A percentile compares a stretch with the other conserved stretches of the same genome.
phyloP scores from a whole-genome alignment of 2,113 vertebrate genomes.

The Gulo gulo region DNA sequence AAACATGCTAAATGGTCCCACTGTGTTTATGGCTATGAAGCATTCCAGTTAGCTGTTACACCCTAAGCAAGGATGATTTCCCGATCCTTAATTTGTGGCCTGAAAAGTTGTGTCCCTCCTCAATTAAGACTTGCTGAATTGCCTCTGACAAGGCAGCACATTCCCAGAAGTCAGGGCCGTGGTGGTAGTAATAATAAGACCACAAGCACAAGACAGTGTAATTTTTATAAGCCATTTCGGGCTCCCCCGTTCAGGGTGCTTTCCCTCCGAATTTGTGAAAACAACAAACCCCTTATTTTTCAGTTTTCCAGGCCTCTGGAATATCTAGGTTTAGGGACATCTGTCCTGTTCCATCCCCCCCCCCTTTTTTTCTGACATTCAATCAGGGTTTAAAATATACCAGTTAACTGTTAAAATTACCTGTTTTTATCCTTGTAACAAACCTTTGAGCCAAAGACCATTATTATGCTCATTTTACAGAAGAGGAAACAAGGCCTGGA shows the following conservation, averaged over 20 bases:
- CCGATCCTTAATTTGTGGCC: conserved; percentile 43
- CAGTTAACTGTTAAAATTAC: not conserved
- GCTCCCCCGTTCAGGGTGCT: not conserved
- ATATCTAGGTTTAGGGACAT: not conserved
- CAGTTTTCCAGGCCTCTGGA: not conserved
- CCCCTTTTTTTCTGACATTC: not conserved
- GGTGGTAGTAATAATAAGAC: not conserved
- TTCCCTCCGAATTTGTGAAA: not conserved
- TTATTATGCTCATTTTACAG: not conserved
- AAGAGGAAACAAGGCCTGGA: not conserved
- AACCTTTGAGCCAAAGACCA: not conserved
- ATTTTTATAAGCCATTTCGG: not conserved
- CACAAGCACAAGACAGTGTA: not conserved
- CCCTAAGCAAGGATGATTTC: conserved; percentile 21
- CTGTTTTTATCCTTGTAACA: not conserved
- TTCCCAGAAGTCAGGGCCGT: conserved; percentile 45
- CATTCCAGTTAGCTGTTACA: conserved; percentile 55
- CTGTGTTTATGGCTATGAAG: conserved; percentile 69
- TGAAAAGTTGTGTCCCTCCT: conserved; percentile 30
- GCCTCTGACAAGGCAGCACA: not conserved
- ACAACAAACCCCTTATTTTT: not conserved
- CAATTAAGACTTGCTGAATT: conserved; percentile 9
- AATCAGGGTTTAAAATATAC: not conserved
- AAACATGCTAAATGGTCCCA: conserved; percentile 33
- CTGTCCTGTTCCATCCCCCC: not conserved